Percentiles rank a stretch among this genome's conserved stretches.
Conservation (phyloP, 1,140 invertebrate genomes). For the Reticulitermes speratus region DNA sequence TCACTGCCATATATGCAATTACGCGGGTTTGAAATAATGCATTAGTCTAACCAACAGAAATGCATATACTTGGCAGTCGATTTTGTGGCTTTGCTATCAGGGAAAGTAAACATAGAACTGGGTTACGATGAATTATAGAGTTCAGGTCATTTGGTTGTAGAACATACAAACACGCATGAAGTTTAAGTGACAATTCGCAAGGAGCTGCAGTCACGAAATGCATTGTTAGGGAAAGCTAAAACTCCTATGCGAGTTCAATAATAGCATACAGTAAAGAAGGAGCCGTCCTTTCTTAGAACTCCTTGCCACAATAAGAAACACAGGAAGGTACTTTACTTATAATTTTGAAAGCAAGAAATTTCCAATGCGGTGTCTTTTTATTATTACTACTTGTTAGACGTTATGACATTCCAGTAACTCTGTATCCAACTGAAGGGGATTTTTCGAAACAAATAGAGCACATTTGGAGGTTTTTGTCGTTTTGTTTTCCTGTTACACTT, state of each 20-base stretch:
- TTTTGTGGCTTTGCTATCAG: neutral
- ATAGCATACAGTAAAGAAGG: neutral
- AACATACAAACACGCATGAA: neutral
- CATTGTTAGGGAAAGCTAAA: neutral
- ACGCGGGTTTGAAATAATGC: too few species aligned
- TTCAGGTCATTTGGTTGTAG: neutral
- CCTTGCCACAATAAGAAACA: neutral
- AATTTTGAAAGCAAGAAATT: neutral
- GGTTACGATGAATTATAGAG: neutral
- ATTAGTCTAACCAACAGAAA: too few species aligned
- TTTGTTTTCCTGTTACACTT: neutral
- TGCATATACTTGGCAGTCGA: too few species aligned
- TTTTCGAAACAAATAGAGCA: neutral
- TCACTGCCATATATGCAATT: too few species aligned
- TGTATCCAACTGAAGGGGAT: neutral
- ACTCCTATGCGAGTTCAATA: neutral
- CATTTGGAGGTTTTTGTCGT: neutral
- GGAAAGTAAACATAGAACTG: neutral
- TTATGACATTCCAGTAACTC: neutral
- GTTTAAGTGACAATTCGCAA: neutral
- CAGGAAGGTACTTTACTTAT: neutral
- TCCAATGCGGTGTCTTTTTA: neutral
- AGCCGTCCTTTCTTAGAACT: neutral
- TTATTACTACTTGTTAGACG: neutral
- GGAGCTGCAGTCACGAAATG: neutral